Base-by-base conservation (phyloP, 2,797 vertebrate species). In the Takifugu ocellatus region DNA sequence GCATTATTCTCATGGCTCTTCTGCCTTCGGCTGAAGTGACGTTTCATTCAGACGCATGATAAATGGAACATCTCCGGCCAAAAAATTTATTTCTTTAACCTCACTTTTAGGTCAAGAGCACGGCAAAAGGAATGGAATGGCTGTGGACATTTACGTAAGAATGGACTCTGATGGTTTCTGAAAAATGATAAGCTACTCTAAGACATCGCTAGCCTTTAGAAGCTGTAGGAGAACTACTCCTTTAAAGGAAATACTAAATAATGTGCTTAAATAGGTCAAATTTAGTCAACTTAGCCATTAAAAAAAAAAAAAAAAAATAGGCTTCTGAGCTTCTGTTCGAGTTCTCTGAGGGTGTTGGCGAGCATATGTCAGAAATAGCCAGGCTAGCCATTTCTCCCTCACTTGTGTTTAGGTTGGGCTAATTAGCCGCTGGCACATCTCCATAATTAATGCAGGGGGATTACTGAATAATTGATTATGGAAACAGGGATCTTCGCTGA, bases 1-100 rank as follows among this genome's bases (percentile, higher is more conserved):
- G 61, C 48, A 65, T 70, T 63, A 69, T 68, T 64, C 15, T 72
- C 68, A 73, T 70, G 46, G 21, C 39, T 45, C 21, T 25, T 31
- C 5, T 49, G n/a, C 17, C 33, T 10, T 5, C 5, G 33, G 49
- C 27, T 68, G 51, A 68, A 55, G 31, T 51, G 46, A 56, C 47
- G 56, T 25, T 51, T 24, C 8, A 3, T 5, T 24, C 21, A 7
- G 15, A 17, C 50, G 54, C 46, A 4, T 51, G 43, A 66, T 54
- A 74, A 58, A 54, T 48, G 12, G 2, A 52, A 44, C 52, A 48
- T 4, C 7, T 21, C 36, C 10, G 48, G 3, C 11, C 8, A 39
- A 17, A 33, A 29, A 1, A 21, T 21, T 21, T 21, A 21, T 7
- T 29, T 29, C 7, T 29, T 4, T 29, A 29, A 29, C 1, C 27